phyloP scores from a whole-genome alignment of 2,113 vertebrate species.

The Aptenodytes patagonicus region DNA sequence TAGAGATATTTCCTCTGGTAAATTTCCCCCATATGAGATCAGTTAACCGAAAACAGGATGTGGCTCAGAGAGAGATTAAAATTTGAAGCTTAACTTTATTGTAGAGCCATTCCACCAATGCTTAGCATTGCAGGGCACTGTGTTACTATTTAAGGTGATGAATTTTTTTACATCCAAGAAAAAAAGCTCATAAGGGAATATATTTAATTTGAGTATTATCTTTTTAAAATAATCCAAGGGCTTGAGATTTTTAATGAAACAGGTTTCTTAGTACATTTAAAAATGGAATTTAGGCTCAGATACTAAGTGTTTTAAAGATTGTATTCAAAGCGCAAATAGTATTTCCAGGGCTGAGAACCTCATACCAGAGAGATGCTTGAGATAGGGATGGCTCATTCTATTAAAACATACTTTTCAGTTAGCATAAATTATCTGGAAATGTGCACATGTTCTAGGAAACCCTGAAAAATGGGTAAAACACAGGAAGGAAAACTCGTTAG shows the following conservation, averaged over 20 bases:
- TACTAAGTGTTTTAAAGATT: not conserved
- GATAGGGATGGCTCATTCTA: not conserved
- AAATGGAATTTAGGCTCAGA: not conserved
- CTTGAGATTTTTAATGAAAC: not conserved
- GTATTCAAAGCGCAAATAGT: not conserved
- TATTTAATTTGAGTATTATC: not conserved
- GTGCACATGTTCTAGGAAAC: not conserved
- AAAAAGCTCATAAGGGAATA: not conserved
- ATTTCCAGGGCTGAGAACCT: not conserved
- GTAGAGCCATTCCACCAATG: not conserved
- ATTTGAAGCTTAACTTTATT: not conserved
- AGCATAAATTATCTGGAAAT: not conserved
- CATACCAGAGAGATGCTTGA: not conserved
- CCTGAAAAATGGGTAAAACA: not conserved
- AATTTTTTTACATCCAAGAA: not conserved
- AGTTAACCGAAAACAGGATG: slow-evolving; percentile 80
- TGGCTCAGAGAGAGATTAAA: slow-evolving; percentile 62
- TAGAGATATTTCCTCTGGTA: slow-evolving; percentile 75
- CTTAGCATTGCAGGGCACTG: not conserved
- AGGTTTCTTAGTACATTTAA: not conserved
- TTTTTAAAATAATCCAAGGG: not conserved
- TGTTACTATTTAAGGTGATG: not conserved
- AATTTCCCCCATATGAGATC: slow-evolving; percentile 77
- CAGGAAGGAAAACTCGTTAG: not conserved
- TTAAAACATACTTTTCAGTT: not conserved